These are phyloP conservation scores for Calosoma granatense DNA, from an alignment of 1,140 invertebrate genomes.

Conservation along the genomic window DNA sequence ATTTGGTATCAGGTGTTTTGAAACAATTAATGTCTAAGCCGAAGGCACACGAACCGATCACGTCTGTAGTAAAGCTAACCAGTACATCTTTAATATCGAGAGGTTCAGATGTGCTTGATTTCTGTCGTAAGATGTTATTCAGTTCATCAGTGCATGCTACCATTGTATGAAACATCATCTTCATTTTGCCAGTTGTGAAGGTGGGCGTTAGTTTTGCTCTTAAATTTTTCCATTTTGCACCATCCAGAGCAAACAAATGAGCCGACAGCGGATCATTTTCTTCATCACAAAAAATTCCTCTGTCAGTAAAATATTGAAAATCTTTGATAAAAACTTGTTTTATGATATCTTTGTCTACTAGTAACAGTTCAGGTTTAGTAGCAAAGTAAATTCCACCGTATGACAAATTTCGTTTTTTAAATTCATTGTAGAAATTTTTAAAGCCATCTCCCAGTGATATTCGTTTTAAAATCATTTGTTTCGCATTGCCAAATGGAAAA, in stretches of 20 bases:
- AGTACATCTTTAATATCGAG: constrained; percentile 34
- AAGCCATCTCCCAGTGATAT: background rate
- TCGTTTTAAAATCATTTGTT: background rate
- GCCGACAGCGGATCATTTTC: constrained; percentile 36
- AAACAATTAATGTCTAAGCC: constrained; percentile 39
- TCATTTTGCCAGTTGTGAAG: constrained; percentile 41
- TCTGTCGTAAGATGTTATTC: constrained; percentile 18
- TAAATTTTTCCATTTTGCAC: constrained; percentile 37
- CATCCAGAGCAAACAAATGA: constrained; percentile 37
- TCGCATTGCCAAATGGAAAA: background rate
- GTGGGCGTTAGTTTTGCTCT: constrained; percentile 36
- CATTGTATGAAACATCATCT: constrained; percentile 31
- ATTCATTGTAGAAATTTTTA: background rate
- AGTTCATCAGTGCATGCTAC: background rate
- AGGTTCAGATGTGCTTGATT: constrained; percentile 11
- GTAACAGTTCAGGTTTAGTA: constrained; percentile 29
- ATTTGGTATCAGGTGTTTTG: constrained; percentile 31
- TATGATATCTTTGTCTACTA: constrained; percentile 37
- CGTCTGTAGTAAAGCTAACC: constrained; percentile 38
- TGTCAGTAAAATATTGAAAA: constrained; percentile 37
- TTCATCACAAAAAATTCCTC: constrained; percentile 30
- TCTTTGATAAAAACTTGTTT: constrained; percentile 29
- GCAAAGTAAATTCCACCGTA: constrained; percentile 30
- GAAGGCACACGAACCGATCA: constrained; percentile 40
- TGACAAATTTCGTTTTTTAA: background rate